Evolutionary conservation across 2,888 invertebrate species (phyloP), one percentile per base, ranked within the genome.

Genomic region (Sturmia bella): DNA sequence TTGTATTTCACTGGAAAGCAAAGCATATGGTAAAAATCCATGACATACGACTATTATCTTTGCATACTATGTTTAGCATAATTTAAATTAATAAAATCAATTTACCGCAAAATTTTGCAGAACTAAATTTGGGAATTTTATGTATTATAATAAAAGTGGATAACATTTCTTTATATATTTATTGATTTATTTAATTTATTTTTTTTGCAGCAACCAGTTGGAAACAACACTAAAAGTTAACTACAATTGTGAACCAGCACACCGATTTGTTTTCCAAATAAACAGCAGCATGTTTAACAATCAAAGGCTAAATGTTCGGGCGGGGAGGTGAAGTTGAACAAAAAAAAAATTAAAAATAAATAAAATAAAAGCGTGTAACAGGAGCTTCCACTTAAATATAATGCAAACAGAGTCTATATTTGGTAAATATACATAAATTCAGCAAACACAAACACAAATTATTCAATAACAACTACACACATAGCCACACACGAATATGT

Each of bases 181-280:
- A 7, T 9, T 21, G 43, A 27, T 9, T 41, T 9, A n/a, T 52
- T 48, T 57, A 7, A 32, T 37, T 17, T 50, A 39, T 50, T 45
- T 61, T 17, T 57, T 45, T 59, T 63, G 83, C 92, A 95, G 96
- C 96, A 89, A 96, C 96, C 92, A 96, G 94, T 93, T 96, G 96
- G 96, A 96, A 95, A 92, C 95, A 95, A 91, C 95, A 95, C 92
- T 95, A 88, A 86, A 86, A 83, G 21, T 78, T 9, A 78, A 73
- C n/a, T 24, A 15, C 5, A 15, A 24, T 13, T 61, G 21, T 19
- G 13, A 63, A 50, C 0, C 11, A 27, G 11, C 24, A 45, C 54
- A 69, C 41, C 41, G 52, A 12, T 15, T 54, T 63, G 73, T 15
- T 50, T 68, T 50, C 50, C 48, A 69, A 43, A 45, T 48, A 63